phyloP scores from a whole-genome alignment of 2,797 vertebrate species.

The Gymnoscopelus microlampas region DNA sequence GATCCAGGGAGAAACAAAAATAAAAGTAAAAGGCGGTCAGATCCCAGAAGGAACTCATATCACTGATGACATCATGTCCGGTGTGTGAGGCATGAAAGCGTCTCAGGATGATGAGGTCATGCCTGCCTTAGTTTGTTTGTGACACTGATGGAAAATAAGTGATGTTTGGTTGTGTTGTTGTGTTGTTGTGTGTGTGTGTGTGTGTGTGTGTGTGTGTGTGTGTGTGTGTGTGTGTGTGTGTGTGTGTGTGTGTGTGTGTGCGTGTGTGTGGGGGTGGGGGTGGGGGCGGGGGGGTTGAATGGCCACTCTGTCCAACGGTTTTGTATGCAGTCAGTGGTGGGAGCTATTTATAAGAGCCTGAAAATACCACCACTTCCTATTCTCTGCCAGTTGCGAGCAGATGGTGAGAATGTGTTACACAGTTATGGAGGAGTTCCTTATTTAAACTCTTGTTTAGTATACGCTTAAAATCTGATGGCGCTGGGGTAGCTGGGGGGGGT shows the following conservation, averaged over 20 bases:
- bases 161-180: no score
- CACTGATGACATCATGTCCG: slow-evolving; percentile 66
- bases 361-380: slow-evolving; percentile 72
- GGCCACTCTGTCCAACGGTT: no score
- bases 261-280: not conserved
- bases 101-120: slow-evolving; percentile 27
- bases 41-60: slow-evolving; percentile 44
- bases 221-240: slow-evolving; percentile 9
- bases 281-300: no score
- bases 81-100: slow-evolving; percentile 49
- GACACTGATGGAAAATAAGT: slow-evolving; percentile 23
- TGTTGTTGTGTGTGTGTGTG: no score
- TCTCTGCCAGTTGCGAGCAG: slow-evolving; percentile 57
- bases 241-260: slow-evolving; percentile 48
- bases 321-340: slow-evolving; percentile 51
- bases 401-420: slow-evolving; percentile 51
- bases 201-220: no score
- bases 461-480: no score
- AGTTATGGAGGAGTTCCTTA: slow-evolving; percentile 20
- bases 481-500: no score
- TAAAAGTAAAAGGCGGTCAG: not conserved
- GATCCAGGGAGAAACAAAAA: not conserved
- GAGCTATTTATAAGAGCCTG: slow-evolving; percentile 77
- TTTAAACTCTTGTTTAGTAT: no score
- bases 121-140: slow-evolving; percentile 14